Conservation (phyloP, 2,797 vertebrate genomes). For the Cossypha polioptera region DNA sequence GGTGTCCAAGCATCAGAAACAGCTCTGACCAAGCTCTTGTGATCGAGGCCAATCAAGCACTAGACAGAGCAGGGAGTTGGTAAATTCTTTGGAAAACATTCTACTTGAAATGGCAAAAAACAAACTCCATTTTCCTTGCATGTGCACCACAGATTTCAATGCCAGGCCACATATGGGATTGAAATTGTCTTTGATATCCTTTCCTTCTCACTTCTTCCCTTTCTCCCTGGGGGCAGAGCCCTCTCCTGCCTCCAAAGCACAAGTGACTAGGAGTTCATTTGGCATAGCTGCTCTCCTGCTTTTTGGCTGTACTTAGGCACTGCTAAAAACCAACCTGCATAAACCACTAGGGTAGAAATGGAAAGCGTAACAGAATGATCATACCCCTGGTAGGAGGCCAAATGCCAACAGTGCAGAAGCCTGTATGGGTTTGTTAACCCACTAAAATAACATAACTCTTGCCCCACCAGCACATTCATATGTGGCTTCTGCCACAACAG, state of each 20-base stretch:
- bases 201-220: not conserved
- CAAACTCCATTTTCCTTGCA: not conserved
- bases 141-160: not conserved
- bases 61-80: not conserved
- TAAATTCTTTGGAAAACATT: not conserved
- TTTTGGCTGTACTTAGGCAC: not conserved
- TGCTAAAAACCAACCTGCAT: not conserved
- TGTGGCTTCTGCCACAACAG: not conserved
- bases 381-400: constrained; percentile 17
- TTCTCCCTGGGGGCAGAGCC: not conserved
- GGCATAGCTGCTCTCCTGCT: not conserved
- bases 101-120: not conserved
- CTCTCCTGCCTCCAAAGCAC: not conserved
- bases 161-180: not conserved
- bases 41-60: not conserved
- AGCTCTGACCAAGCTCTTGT: not conserved
- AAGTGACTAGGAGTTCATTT: not conserved
- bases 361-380: not conserved
- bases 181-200: not conserved
- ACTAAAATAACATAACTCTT: constrained; percentile 2
- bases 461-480: not conserved
- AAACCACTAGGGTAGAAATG: not conserved
- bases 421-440: not conserved
- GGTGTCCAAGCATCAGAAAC: not conserved
- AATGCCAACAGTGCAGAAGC: not conserved